Evolutionary conservation across 2,113 vertebrate genomes (phyloP).

Genomic region (Emydura subglobosa): DNA sequence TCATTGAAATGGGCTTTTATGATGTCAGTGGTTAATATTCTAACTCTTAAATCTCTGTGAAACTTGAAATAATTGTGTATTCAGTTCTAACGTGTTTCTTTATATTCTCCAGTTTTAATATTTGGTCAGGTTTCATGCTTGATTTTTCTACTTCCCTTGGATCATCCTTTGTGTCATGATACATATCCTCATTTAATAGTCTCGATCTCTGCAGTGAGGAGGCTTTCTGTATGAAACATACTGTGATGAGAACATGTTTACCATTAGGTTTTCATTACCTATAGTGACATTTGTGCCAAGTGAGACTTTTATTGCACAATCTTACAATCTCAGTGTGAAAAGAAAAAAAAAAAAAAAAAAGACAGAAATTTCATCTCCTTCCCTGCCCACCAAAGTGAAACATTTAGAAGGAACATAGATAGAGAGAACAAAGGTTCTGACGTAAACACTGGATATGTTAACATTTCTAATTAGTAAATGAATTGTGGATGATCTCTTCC

Average conservation of each 20-base stretch:
- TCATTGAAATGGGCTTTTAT: neutral
- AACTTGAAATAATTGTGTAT: neutral
- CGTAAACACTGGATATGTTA: slow-evolving; percentile 40
- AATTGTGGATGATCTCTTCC: slow-evolving; percentile 67
- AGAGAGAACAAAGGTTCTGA: slow-evolving; percentile 5
- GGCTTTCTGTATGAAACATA: neutral
- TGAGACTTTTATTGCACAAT: neutral
- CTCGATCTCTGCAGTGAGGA: neutral
- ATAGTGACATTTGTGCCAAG: neutral
- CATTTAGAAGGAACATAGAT: neutral
- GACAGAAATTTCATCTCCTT: neutral
- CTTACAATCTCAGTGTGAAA: neutral
- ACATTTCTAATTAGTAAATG: slow-evolving; percentile 65
- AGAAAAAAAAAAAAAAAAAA: neutral
- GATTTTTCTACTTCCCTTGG: neutral
- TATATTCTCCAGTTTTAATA: neutral
- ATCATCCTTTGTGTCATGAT: neutral
- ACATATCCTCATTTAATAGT: neutral
- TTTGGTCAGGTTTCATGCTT: neutral
- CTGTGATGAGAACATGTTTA: neutral
- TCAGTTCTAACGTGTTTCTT: neutral
- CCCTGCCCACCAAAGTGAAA: neutral
- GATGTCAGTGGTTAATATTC: neutral
- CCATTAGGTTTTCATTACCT: neutral
- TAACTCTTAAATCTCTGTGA: neutral